Base-by-base conservation (phyloP, 1,140 invertebrate species). In the Papilio xuthus region DNA sequence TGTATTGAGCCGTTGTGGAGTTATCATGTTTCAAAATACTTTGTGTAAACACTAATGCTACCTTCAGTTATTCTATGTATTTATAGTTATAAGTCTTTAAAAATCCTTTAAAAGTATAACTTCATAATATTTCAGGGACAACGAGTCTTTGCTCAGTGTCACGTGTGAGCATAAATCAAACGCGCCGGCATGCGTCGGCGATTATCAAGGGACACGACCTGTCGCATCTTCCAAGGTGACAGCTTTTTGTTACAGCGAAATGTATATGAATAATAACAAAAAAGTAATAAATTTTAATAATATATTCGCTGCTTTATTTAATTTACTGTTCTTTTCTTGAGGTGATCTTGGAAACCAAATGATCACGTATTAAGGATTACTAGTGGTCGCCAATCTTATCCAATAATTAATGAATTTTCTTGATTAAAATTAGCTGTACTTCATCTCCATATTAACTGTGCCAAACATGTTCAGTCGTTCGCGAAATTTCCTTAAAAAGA, bases 241-340 rank as follows among this genome's bases (percentile, higher is more conserved):
- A 63, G 23, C 60, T 63, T 63, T 60, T 63, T 63, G 60, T 63
- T 63, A 63, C 60, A 63, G 60, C 23, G 60, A 63, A 63, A 63
- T 63, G 26, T 13, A 15, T 63, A 32, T 28, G 26, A 32, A 63
- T 63, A 28, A 63, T 63, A 63, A 63, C 12, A 15, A 15, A 8
- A 63, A 63, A 32, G 26, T 4, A 28, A 63, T 63, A 23, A 60
- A 60, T 63, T 28, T 18, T 6, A 63, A 15, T 32, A 15, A 63
- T 32, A 63, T 63, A 28, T 60, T 26, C n/a, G 4, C 10, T 63
- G 3, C 23, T 13, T 63, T 4, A 13, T 60, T 60, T 60, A 26
- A 60, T 63, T 20, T 63, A 28, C 9, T 20, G 20, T n/a, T 56
- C 7, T n/a, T 56, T 20, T 23, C 53, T 56, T 56, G 4, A 53